phyloP scores from a whole-genome alignment of 2,113 vertebrate genomes.

The Atrichornis clamosus region DNA sequence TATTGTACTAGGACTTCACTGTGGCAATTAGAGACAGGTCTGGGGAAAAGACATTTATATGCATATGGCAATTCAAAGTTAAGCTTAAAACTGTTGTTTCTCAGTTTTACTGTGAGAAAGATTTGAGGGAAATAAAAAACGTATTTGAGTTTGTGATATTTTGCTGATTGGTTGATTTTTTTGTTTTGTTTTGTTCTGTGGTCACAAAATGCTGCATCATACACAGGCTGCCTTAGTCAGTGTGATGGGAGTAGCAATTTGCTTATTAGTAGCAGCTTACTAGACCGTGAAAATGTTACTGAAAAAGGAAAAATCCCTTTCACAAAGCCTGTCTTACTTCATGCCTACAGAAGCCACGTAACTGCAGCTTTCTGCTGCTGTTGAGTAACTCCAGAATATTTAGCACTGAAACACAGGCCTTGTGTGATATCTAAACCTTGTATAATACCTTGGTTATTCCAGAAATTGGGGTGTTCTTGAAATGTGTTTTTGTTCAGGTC shows the following conservation, averaged over 20 bases:
- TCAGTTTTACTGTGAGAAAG: not conserved
- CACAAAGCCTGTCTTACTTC: not conserved
- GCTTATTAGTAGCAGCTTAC: not conserved
- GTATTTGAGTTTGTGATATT: not conserved
- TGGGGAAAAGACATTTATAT: not conserved
- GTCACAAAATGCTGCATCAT: not conserved
- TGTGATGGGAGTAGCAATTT: not conserved
- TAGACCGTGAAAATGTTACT: not conserved
- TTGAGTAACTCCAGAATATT: not conserved
- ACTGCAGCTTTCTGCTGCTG: not conserved
- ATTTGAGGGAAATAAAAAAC: not conserved
- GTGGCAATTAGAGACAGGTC: not conserved
- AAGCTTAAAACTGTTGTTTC: not conserved
- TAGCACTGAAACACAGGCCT: not conserved
- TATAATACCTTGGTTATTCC: constrained; percentile 5
- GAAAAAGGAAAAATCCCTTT: not conserved
- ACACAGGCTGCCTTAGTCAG: not conserved
- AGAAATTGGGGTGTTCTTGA: constrained; percentile 36
- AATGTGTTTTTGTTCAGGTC: constrained; percentile 63
- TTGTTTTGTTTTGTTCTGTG: not conserved
- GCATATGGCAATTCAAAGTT: not conserved
- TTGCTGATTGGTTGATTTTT: not conserved
- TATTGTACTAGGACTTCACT: not conserved
- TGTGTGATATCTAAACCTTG: not conserved
- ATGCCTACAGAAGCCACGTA: not conserved